Evolutionary conservation across 2,113 vertebrate genomes (phyloP), one percentile per base, ranked within the genome.

Genomic region (Rhynchomys soricoides): DNA sequence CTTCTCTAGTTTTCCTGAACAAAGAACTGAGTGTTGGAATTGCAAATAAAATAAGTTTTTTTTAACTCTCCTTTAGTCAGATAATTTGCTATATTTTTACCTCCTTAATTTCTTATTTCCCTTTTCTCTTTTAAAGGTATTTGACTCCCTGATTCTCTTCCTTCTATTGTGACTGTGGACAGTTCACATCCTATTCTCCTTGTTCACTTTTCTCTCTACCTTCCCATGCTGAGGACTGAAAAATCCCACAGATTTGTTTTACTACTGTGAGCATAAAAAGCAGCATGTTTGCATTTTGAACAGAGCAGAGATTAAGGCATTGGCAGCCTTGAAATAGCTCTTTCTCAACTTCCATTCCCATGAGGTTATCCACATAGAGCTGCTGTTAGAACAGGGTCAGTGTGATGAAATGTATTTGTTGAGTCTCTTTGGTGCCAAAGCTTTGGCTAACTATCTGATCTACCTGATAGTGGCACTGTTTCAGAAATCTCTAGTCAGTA

Each of bases 341-440:
- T 98, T 98, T 99, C 98, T 98, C 98, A 98, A 98, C 97, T 98
- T 98, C 98, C 98, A 98, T 99, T 99, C 98, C 98, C 98, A 98
- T 98, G 98, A 98, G 97, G 96, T 98, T 98, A 98, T 98, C 97
- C 97, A 97, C 98, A 98, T 97, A 98, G 98, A 98, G 96, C 98
- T 97, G 96, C 98, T 98, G 97, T 98, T 98, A 98, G 98, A 95
- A 97, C 98, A 98, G 98, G 98, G 98, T 98, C 98, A 99, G 64
- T 55, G 74, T 99, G 98, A 98, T 98, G 98, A 98, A 98, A 98
- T 98, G 97, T 98, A 97, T 98, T 99, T 99, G 98, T 99, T 99
- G 98, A 99, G 98, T 99, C 98, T 98, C 96, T 98, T 98, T 7
- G 71, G 98, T 98, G 98, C 98, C 98, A 98, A 97, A 98, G 95